Conservation (phyloP, 2,113 vertebrate genomes). For the Callospermophilus lateralis region DNA sequence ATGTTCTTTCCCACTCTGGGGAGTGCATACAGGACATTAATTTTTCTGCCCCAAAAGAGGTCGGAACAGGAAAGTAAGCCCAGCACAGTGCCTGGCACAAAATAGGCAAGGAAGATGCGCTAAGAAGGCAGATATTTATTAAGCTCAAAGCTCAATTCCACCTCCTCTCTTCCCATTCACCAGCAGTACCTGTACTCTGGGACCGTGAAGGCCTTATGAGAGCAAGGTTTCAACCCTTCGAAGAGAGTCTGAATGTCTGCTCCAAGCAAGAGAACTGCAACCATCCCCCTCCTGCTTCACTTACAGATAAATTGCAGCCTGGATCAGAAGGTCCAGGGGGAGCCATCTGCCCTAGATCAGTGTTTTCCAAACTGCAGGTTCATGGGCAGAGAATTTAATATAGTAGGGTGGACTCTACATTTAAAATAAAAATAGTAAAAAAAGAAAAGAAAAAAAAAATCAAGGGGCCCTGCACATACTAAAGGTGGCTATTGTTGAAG, state of each 20-base stretch:
- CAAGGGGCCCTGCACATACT: neutral
- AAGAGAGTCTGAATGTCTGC: neutral
- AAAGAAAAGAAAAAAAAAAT: neutral
- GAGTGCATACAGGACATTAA: neutral
- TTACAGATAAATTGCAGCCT: neutral
- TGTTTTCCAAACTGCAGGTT: neutral
- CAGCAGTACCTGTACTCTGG: neutral
- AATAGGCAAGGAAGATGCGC: neutral
- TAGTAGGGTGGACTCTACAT: neutral
- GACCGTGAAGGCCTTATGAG: neutral
- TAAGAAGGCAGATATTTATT: neutral
- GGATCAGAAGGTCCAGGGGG: neutral
- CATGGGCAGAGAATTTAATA: neutral
- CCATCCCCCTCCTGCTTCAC: neutral
- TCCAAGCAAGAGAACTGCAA: neutral
- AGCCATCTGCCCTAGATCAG: constrained; percentile 24
- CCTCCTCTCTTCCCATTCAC: neutral
- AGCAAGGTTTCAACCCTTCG: neutral
- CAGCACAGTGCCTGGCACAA: neutral
- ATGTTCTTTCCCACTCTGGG: neutral
- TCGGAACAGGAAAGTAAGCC: neutral
- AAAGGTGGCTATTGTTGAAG: neutral
- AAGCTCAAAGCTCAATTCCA: neutral
- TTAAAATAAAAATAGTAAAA: neutral
- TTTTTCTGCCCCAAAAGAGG: neutral